Conservation (phyloP, 2,113 vertebrate genomes). For the Perca schrenkii region DNA sequence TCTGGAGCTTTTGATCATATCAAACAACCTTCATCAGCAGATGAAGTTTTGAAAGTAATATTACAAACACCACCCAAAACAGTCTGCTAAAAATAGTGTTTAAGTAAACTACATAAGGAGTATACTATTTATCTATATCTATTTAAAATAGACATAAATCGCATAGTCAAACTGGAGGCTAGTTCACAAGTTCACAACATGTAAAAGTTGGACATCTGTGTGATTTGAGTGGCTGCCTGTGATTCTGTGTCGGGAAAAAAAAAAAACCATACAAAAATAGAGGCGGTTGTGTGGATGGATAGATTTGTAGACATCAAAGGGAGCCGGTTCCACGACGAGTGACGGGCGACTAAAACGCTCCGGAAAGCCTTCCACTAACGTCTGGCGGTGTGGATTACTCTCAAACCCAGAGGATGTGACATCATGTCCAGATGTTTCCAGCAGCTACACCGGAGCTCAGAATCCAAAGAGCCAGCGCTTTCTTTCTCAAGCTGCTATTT, state of each 20-base stretch:
- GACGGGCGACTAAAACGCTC: background rate
- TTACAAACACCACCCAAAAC: too few species aligned
- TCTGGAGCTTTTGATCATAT: too few species aligned
- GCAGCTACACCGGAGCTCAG: background rate
- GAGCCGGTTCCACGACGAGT: background rate
- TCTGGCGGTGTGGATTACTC: background rate
- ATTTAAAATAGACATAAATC: background rate
- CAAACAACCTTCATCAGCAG: too few species aligned
- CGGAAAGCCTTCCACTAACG: background rate
- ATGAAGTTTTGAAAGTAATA: too few species aligned
- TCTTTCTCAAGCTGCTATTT: background rate
- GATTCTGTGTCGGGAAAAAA: background rate
- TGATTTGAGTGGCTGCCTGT: background rate
- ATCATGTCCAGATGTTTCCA: slow-evolving; percentile 18
- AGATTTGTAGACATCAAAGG: background rate
- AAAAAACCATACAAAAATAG: background rate
- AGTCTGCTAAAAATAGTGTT: too few species aligned
- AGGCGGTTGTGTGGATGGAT: background rate
- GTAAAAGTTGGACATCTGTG: background rate
- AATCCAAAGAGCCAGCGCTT: background rate
- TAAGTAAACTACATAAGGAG: too few species aligned
- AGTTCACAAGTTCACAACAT: background rate
- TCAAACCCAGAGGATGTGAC: background rate
- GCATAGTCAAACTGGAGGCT: background rate
- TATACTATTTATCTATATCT: too few species aligned